These are phyloP conservation scores for Turnix velox DNA, from an alignment of 2,113 vertebrate species.

Conservation along the genomic window DNA sequence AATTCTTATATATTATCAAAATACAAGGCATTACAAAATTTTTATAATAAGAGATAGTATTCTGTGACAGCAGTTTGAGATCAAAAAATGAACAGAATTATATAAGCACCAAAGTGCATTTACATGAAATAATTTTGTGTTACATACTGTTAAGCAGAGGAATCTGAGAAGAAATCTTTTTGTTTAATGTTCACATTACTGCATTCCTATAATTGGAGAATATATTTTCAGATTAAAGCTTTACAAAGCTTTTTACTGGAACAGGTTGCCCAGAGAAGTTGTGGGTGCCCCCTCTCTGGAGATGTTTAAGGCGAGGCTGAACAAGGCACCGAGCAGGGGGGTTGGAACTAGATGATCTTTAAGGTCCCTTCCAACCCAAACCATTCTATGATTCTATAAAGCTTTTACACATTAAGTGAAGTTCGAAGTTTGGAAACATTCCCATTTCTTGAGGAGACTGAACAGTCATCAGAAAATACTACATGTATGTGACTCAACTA, in stretches of 20 bases:
- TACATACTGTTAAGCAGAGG: neutral
- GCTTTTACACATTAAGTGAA: neutral
- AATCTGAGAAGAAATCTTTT: neutral
- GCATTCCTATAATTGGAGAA: neutral
- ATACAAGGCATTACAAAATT: neutral
- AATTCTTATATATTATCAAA: neutral
- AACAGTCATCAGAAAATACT: neutral
- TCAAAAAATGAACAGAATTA: neutral
- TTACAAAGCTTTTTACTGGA: too few species aligned
- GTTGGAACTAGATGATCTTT: too few species aligned
- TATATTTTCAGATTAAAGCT: neutral
- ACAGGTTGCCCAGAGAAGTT: too few species aligned
- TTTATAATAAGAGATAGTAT: neutral
- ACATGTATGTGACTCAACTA: neutral
- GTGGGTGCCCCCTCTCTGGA: too few species aligned
- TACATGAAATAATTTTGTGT: neutral
- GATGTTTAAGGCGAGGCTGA: too few species aligned
- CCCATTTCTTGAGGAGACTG: neutral
- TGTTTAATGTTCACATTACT: neutral
- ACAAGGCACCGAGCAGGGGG: too few species aligned
- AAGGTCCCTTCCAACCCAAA: too few species aligned
- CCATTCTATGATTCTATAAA: too few species aligned
- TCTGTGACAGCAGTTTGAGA: neutral
- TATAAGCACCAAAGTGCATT: neutral
- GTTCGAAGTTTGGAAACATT: neutral